phyloP scores from a whole-genome alignment of 2,113 vertebrate genomes.

The Macroglossus sobrinus region DNA sequence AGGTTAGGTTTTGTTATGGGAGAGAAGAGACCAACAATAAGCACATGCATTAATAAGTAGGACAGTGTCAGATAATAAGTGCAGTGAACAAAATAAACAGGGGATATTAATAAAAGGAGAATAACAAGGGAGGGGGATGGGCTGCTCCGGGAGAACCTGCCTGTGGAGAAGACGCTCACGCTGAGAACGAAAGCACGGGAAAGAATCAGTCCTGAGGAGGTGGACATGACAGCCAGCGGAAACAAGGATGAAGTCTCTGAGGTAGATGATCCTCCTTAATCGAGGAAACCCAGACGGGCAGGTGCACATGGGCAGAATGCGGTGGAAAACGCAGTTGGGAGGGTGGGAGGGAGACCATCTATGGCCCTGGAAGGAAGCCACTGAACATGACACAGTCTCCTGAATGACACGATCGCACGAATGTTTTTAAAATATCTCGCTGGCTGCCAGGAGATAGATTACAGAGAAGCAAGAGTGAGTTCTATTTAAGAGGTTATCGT shows the following conservation, averaged over 20 bases:
- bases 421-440: background rate
- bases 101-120: background rate
- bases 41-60: background rate
- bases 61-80: background rate
- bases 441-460: background rate
- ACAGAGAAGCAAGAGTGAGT: background rate
- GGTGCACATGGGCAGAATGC: rapidly evolving
- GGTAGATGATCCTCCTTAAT: background rate
- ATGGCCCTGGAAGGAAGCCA: background rate
- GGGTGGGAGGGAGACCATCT: background rate
- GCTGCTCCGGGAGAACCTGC: background rate
- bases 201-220: background rate
- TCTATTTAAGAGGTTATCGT: background rate
- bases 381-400: background rate
- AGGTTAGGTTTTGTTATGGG: background rate
- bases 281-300: background rate
- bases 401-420: background rate
- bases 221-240: background rate
- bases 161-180: background rate
- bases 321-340: background rate
- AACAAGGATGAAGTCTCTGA: background rate
- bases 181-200: background rate
- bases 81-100: background rate
- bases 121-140: background rate
- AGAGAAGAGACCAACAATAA: background rate